phyloP scores from a whole-genome alignment of 1,140 invertebrate species.

The Trypoxylus dichotomus region DNA sequence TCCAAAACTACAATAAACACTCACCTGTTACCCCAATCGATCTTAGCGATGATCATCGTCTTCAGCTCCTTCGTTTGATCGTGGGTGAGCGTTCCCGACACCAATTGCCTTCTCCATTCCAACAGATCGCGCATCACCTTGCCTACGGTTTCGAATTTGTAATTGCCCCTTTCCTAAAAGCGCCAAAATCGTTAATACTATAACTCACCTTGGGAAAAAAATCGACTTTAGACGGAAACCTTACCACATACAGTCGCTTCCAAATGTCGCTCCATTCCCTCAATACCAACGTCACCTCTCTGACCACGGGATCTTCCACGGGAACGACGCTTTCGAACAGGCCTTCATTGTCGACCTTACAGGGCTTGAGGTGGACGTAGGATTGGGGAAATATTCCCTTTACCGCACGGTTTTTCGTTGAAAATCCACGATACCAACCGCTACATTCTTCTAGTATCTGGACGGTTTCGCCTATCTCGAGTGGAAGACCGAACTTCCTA shows the following conservation, averaged over 20 bases:
- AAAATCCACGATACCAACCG: constrained; percentile 88
- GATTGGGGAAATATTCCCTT: constrained; percentile 85
- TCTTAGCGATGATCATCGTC: constrained; percentile 83
- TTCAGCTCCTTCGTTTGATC: constrained; percentile 86
- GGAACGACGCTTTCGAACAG: constrained; percentile 70
- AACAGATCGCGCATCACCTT: constrained; percentile 89
- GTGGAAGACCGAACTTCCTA: constrained; percentile 73
- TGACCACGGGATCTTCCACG: constrained; percentile 84
- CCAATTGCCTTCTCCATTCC: constrained; percentile 78
- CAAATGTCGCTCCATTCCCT: constrained; percentile 92
- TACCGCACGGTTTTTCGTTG: constrained; percentile 75
- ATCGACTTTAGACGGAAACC: constrained; percentile 43
- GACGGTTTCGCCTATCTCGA: constrained; percentile 89
- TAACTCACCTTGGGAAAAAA: background rate
- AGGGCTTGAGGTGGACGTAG: constrained; percentile 75
- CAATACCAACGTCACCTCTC: constrained; percentile 86
- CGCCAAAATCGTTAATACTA: constrained; percentile 26
- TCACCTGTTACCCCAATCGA: constrained; percentile 95
- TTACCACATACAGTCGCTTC: constrained; percentile 87
- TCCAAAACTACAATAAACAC: constrained; percentile 50
- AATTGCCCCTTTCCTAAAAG: constrained; percentile 73
- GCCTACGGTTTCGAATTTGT: constrained; percentile 79
- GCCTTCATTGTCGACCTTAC: constrained; percentile 76
- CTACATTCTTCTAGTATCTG: constrained; percentile 88
- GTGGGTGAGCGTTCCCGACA: constrained; percentile 84